Conservation (phyloP, 1,140 invertebrate species). For the Cyphomyrmex costatus region DNA sequence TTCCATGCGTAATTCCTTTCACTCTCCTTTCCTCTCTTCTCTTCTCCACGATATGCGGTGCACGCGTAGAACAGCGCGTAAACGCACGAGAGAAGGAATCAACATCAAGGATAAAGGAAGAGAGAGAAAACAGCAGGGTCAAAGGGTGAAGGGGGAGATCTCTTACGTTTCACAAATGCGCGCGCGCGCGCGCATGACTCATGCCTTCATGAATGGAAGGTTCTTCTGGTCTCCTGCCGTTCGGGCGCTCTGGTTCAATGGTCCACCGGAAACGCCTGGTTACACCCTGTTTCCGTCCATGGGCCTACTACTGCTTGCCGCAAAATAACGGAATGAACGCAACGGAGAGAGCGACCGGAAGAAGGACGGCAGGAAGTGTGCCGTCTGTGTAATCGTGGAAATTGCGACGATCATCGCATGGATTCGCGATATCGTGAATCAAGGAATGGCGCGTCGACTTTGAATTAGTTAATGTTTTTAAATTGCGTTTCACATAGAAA, state of each 20-base stretch:
- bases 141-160: neutral
- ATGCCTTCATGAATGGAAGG: slow-evolving; percentile 83
- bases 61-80: slow-evolving; percentile 19
- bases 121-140: slow-evolving; percentile 35
- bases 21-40: neutral
- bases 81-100: slow-evolving; percentile 27
- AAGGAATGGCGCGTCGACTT: neutral
- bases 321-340: slow-evolving; percentile 52
- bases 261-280: slow-evolving; percentile 83
- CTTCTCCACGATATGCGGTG: neutral
- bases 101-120: slow-evolving; percentile 21
- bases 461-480: neutral
- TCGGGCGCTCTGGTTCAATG: slow-evolving; percentile 78
- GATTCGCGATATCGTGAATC: neutral
- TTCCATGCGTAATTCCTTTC: slow-evolving; percentile 3
- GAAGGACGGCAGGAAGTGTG: slow-evolving; percentile 20
- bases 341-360: slow-evolving; percentile 56
- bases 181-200: slow-evolving; percentile 76
- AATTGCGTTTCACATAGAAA: neutral
- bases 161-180: slow-evolving; percentile 52
- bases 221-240: slow-evolving; percentile 79
- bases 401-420: slow-evolving; percentile 16
- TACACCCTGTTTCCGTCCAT: slow-evolving; percentile 82
- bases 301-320: slow-evolving; percentile 32
- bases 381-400: slow-evolving; percentile 33